Conservation (phyloP, 2,888 invertebrate species). For the Macropis europaea region DNA sequence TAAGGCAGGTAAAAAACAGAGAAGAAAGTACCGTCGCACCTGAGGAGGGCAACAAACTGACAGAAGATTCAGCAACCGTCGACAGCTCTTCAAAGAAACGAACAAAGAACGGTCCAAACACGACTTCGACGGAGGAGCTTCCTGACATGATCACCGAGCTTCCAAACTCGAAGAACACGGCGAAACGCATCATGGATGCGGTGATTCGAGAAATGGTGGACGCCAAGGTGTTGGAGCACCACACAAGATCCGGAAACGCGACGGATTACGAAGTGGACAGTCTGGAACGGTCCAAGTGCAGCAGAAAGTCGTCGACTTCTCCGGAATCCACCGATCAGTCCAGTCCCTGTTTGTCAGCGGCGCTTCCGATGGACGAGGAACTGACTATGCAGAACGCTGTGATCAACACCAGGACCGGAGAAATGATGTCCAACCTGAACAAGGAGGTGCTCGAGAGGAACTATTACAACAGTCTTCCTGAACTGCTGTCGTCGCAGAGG, state of each 20-base stretch:
- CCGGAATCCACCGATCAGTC: slow-evolving; percentile 81
- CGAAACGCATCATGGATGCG: slow-evolving; percentile 79
- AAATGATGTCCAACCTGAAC: slow-evolving; percentile 80
- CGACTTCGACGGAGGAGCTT: slow-evolving; percentile 54
- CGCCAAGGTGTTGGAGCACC: slow-evolving; percentile 70
- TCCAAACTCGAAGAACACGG: slow-evolving; percentile 67
- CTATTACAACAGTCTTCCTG: slow-evolving; percentile 80
- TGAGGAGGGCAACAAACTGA: not conserved
- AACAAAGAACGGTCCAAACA: slow-evolving; percentile 46
- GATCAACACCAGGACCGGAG: slow-evolving; percentile 84
- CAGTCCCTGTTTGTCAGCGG: slow-evolving; percentile 87
- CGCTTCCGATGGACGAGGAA: slow-evolving; percentile 90
- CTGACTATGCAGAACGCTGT: slow-evolving; percentile 89
- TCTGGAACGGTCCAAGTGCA: slow-evolving; percentile 71
- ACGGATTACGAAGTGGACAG: slow-evolving; percentile 77
- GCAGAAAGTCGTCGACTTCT: slow-evolving; percentile 65
- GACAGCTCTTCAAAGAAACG: slow-evolving; percentile 16
- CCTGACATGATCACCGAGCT: slow-evolving; percentile 76
- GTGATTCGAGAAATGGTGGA: slow-evolving; percentile 79
- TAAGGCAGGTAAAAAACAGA: not conserved
- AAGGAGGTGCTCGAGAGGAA: slow-evolving; percentile 58
- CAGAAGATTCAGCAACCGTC: not conserved
- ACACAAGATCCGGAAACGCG: slow-evolving; percentile 28
- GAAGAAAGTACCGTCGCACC: not conserved
- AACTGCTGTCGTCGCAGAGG: slow-evolving; percentile 78